Evolutionary conservation across 1,140 invertebrate species (phyloP), one percentile per base, ranked within the genome.

Genomic region (Stratiolaelaps scimitus): DNA sequence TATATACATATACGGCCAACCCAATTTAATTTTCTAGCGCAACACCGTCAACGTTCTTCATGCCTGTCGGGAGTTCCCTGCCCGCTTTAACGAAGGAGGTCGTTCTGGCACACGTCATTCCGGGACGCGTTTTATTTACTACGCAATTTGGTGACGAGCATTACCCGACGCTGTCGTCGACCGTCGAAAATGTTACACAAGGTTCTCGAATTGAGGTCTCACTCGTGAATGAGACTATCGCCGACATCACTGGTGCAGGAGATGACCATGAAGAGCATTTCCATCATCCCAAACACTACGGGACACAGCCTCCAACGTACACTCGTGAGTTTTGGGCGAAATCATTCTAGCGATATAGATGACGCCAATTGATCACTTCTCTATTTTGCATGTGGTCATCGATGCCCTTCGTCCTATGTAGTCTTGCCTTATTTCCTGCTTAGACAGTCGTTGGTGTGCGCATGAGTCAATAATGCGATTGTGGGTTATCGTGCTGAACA

Each of bases 81-180:
- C 44, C 34, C 6, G 26, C 66, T 29, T 15, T 20, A 4, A 56
- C 67, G 64, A 80, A 77, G 13, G 85, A 88, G 74, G 87, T 92
- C 26, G 84, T 93, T 53, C 85, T 91, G 74, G 89, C 88, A 17
- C 90, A 94, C 75, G 83, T 94, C n/a, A 85, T 93, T 70, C 86
- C 86, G 0, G 82, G 85, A 71, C 81, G 85, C 72, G 87, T 89
- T 7, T 81, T 93, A 19, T 94, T 93, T 76, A 89, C 88, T 1
- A 80, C 84, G 68, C 83, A 89, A 0, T 85, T 88, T 0, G 81
- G 83, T 44, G 74, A 80, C 29, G 81, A 84, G 65, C 66, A 70
- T 48, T 88, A 83, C 70, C 81, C 84, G 72, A 90, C 87, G 45
- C 74, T 88, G 53, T 86, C 88, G 0, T 87, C 87, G 71, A 81